Evolutionary conservation across 37 sponge, comb jelly and placozoan genomes (phyloP).

Genomic region (Spongilla lacustris): DNA sequence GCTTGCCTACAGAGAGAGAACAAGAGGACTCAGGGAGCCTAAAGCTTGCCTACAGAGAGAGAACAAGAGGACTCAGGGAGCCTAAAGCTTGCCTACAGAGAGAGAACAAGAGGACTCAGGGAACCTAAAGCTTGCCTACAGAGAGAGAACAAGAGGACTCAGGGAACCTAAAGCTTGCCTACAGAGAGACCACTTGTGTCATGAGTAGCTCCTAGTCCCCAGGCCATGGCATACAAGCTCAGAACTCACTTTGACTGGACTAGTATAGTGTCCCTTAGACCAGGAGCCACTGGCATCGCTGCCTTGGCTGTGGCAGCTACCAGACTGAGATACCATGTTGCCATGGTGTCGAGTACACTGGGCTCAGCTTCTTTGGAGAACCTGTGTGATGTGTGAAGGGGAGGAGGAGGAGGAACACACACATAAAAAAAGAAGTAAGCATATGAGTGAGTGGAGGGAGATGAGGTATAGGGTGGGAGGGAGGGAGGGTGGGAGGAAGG

Average conservation of each 20-base stretch:
- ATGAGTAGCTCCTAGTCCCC: not conserved
- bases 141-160: constrained; percentile 76
- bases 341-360: constrained; percentile 66
- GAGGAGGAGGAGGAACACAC: not conserved
- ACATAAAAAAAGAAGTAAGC: not conserved
- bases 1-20: constrained; percentile 62
- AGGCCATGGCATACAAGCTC: not conserved
- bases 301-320: constrained; percentile 67
- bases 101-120: constrained; percentile 75
- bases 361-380: constrained; percentile 37
- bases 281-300: constrained; percentile 68
- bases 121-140: constrained; percentile 23
- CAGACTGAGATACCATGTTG: constrained; percentile 70
- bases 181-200: not conserved
- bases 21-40: constrained; percentile 59
- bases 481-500: not conserved
- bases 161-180: constrained; percentile 32
- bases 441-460: constrained; percentile 4
- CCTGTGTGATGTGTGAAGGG: not conserved
- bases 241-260: constrained; percentile 71
- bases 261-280: constrained; percentile 63
- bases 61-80: constrained; percentile 64
- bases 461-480: not conserved
- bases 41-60: constrained; percentile 68
- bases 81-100: constrained; percentile 47